Percentiles rank a stretch among this genome's conserved stretches.
These are phyloP conservation scores for Hypsibius dujardini DNA, from an alignment of 1,140 invertebrate genomes.

Conservation along the genomic window DNA sequence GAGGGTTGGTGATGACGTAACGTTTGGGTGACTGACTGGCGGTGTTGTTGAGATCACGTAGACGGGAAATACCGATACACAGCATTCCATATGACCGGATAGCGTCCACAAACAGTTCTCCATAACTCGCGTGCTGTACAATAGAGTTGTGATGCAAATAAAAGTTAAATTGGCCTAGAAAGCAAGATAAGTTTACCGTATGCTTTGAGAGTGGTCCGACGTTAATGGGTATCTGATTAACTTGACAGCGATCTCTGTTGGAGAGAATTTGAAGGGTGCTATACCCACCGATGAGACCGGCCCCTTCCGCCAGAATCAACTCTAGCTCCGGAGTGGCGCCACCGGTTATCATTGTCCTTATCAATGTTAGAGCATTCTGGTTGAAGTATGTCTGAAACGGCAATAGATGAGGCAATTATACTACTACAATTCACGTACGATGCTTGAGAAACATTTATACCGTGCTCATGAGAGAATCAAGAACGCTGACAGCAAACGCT, in stretches of 20 bases:
- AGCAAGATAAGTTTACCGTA: too few species aligned
- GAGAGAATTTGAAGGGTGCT: constrained; percentile 85
- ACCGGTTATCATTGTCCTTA: constrained; percentile 91
- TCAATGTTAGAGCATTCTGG: constrained; percentile 94
- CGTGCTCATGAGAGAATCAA: constrained; percentile 99
- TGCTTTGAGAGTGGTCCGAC: constrained; percentile 90
- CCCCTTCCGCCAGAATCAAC: constrained; percentile 91
- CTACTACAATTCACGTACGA: too few species aligned
- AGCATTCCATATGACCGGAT: too few species aligned
- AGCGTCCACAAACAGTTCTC: too few species aligned
- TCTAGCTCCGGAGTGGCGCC: constrained; percentile 96
- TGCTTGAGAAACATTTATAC: too few species aligned
- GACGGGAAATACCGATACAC: too few species aligned
- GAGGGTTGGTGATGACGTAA: constrained; percentile 99
- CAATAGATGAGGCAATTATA: too few species aligned
- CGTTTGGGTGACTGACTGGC: too few species aligned
- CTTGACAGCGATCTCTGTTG: constrained; percentile 78
- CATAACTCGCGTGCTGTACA: too few species aligned
- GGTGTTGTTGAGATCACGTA: too few species aligned
- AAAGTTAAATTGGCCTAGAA: too few species aligned
- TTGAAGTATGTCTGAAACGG: constrained; percentile 89
- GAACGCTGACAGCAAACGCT: constrained; percentile 95
- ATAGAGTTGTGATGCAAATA: too few species aligned
- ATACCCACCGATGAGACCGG: constrained; percentile 86
- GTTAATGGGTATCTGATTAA: constrained; percentile 89